Evolutionary conservation across 2,113 vertebrate species (phyloP).

Genomic region (Tragelaphus buxtoni): DNA sequence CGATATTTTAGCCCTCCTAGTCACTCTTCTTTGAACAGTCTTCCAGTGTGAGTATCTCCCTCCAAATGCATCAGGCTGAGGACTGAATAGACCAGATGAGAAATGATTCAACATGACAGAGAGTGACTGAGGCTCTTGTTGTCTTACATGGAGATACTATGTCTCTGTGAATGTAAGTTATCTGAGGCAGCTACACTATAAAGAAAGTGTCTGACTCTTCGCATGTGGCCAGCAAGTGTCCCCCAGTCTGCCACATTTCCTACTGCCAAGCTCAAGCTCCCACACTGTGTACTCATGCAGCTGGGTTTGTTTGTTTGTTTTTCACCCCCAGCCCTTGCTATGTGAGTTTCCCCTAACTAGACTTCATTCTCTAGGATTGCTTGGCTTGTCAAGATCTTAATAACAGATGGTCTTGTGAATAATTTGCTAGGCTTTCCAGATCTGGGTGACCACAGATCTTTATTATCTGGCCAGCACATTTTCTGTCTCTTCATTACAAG

Average conservation of each 20-base stretch:
- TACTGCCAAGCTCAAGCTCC: neutral
- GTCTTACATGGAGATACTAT: neutral
- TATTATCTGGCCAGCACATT: neutral
- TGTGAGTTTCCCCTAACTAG: neutral
- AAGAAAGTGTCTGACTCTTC: neutral
- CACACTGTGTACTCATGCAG: neutral
- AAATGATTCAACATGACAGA: neutral
- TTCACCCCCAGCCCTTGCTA: neutral
- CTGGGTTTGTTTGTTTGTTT: neutral
- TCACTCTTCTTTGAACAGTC: neutral
- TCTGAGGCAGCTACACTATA: neutral
- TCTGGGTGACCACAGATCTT: neutral
- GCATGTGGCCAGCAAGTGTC: neutral
- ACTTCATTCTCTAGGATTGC: neutral
- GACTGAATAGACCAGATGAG: neutral
- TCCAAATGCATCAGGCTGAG: neutral
- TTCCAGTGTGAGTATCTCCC: neutral
- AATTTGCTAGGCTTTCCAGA: conserved; percentile 12
- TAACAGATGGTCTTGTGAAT: neutral
- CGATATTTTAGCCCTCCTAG: neutral
- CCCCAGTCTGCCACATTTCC: neutral
- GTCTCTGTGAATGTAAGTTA: neutral
- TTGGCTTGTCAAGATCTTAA: neutral
- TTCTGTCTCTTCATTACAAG: neutral
- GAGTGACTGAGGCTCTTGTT: neutral